phyloP scores from a whole-genome alignment of 2,113 vertebrate genomes.

The Alouatta palliata region DNA sequence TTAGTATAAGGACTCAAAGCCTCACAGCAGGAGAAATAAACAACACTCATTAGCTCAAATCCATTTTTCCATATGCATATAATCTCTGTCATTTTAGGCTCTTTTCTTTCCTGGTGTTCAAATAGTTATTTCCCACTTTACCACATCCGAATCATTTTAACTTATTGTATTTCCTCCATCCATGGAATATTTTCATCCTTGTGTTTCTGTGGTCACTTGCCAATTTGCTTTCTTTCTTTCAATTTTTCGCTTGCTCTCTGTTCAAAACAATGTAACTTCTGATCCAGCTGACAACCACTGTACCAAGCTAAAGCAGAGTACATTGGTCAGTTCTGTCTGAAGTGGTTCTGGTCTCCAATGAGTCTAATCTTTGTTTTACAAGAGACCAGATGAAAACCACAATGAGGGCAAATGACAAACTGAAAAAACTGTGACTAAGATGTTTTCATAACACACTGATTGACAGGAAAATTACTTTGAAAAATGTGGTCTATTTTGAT shows the following conservation, averaged over 20 bases:
- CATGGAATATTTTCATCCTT: constrained; percentile 2
- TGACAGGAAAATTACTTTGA: constrained; percentile 41
- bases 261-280: constrained; percentile 30
- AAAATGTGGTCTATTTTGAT: constrained; percentile 41
- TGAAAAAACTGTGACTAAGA: constrained; percentile 20
- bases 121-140: neutral
- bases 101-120: neutral
- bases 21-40: neutral
- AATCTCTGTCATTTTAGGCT: neutral
- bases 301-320: neutral
- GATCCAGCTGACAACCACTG: neutral
- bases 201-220: constrained; percentile 16
- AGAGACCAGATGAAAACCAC: constrained; percentile 32
- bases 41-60: neutral
- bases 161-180: neutral
- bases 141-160: neutral
- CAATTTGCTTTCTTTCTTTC: neutral
- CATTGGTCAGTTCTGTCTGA: neutral
- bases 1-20: constrained; percentile 21
- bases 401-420: neutral
- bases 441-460: constrained; percentile 15
- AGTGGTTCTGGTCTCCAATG: neutral
- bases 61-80: neutral
- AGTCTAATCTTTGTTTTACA: constrained; percentile 18
- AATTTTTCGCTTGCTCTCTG: neutral